Evolutionary conservation across 2,797 vertebrate genomes (phyloP), one percentile per base, ranked within the genome.

Genomic region (Glossophaga mutica): DNA sequence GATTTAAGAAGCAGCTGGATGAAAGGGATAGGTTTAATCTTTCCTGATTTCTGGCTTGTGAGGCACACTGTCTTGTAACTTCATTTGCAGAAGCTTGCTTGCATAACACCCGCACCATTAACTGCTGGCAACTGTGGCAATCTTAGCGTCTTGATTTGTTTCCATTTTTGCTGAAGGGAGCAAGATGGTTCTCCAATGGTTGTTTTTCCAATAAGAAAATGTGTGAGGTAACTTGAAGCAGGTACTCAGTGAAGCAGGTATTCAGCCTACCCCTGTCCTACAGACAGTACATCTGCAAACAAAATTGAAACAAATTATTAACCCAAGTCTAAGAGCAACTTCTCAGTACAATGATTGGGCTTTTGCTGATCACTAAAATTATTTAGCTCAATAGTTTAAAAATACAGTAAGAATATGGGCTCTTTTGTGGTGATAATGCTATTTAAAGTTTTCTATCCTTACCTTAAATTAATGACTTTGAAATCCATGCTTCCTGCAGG

Each of bases 291-390:
- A 67, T 67, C 96, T 97, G 92, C 83, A 68, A 94, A 95, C 62
- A 97, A 96, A 93, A 92, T 48, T 24, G 50, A 89, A 94, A 87
- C 68, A 76, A 70, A 82, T 87, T 42, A 90, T 95, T 96, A 92
- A 94, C 48, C 26, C 26, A 92, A 77, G 79, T 21, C 68, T 59
- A 50, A 87, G 46, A 85, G 39, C 39, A 91, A 76, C 26, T 70
- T 94, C 65, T 78, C 87, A 92, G 34, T 37, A 70, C 59, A 67
- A 88, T 42, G n/a, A 19, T 46, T 92, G 82, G 26, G 68, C 70
- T 93, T 93, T 88, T 5, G 9, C n/a, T 73, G 79, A 88, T 77
- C 29, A 70, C 62, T 90, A 44, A 93, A 95, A 94, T 86, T 88
- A 91, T 62, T 77, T 87, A 88, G 48, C 14, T 90, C 81, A 74